Percentiles rank a stretch among this genome's conserved stretches.
Conservation (phyloP, 2,113 vertebrate genomes). For the Rhagologus leucostigma region DNA sequence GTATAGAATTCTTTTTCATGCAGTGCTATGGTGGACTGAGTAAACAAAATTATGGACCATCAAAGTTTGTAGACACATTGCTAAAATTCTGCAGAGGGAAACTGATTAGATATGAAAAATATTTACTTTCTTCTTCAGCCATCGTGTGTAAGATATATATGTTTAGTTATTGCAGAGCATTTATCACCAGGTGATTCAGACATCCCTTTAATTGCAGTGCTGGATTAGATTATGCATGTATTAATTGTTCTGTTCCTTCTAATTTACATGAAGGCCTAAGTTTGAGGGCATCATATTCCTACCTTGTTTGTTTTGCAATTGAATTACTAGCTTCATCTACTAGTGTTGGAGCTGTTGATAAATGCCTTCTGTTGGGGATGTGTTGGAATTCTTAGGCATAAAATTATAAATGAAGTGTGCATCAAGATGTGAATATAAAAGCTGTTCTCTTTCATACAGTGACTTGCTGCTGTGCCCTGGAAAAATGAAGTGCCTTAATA, state of each 20-base stretch:
- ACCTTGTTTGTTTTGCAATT: not conserved
- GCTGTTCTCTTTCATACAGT: not conserved
- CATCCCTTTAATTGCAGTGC: not conserved
- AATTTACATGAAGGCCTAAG: not conserved
- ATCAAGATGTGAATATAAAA: not conserved
- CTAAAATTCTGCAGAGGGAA: not conserved
- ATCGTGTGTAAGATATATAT: accelerated
- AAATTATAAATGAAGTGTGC: not conserved
- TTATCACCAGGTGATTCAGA: not conserved
- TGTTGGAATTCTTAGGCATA: not conserved
- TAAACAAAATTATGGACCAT: not conserved
- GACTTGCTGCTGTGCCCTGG: not conserved
- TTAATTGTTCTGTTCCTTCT: not conserved
- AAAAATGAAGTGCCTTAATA: not conserved
- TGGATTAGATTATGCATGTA: not conserved
- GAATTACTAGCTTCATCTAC: not conserved
- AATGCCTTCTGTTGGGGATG: not conserved
- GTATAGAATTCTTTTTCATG: not conserved
- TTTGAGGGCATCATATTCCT: not conserved
- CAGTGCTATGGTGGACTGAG: not conserved
- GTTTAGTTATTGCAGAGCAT: not conserved
- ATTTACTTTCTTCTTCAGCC: not conserved
- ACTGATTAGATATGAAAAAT: not conserved
- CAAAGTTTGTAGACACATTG: not conserved
- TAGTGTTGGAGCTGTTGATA: not conserved